phyloP scores from a whole-genome alignment of 2,888 invertebrate species.

The Gastracanthus pulcherrimus region DNA sequence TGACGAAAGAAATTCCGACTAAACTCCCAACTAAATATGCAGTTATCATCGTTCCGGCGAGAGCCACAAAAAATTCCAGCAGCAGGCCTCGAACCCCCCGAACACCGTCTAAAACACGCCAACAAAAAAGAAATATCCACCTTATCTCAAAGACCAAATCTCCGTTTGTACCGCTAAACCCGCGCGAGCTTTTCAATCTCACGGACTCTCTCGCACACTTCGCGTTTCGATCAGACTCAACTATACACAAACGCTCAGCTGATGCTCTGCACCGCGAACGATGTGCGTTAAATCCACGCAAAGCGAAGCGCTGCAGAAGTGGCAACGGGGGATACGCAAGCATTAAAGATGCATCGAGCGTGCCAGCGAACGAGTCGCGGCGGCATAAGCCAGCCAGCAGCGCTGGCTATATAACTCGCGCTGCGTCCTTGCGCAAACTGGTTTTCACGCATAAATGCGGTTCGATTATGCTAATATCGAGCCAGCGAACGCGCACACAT shows the following conservation, averaged over 20 bases:
- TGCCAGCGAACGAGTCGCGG: conserved; percentile 51
- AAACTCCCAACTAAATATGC: too few species aligned
- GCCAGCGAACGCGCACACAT: not conserved
- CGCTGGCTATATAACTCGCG: conserved; percentile 62
- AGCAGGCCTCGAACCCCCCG: too few species aligned
- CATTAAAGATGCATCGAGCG: conserved; percentile 72
- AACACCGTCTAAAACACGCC: not conserved
- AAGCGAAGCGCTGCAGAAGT: not conserved
- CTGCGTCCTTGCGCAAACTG: conserved; percentile 75
- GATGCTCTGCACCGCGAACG: not conserved
- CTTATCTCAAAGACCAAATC: not conserved
- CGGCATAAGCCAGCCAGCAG: conserved; percentile 68
- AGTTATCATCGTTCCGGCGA: too few species aligned
- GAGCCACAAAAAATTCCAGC: too few species aligned
- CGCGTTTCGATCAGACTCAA: not conserved
- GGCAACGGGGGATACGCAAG: conserved; percentile 41
- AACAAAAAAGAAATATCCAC: not conserved
- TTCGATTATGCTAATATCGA: conserved; percentile 76
- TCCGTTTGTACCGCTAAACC: not conserved
- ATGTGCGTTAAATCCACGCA: not conserved
- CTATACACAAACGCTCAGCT: conserved; percentile 8
- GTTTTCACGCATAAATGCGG: conserved; percentile 69
- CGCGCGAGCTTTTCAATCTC: not conserved
- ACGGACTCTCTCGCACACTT: not conserved
- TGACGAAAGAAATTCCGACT: too few species aligned